These are phyloP conservation scores for Mastigias papua DNA, from an alignment of 30 jellyfish, hydroid and myxozoan species.

Conservation along the genomic window DNA sequence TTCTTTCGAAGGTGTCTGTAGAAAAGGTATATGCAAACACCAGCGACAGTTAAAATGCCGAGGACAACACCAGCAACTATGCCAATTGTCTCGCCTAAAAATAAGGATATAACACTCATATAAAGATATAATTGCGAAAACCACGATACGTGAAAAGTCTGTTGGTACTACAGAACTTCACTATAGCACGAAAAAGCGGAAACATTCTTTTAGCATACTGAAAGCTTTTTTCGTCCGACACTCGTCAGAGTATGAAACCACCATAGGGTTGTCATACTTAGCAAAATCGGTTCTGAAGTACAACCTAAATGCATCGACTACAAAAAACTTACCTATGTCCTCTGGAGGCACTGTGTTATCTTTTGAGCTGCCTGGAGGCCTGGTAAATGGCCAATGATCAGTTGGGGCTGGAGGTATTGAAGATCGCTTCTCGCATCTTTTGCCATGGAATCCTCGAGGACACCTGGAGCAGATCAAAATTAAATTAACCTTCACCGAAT, in stretches of 20 bases:
- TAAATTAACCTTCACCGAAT: too few species aligned
- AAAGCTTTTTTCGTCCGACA: too few species aligned
- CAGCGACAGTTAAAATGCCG: conserved; percentile 65
- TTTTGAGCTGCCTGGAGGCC: not conserved
- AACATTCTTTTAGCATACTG: too few species aligned
- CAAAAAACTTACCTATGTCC: conserved; percentile 25
- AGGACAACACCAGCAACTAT: conserved; percentile 77
- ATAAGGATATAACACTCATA: not conserved
- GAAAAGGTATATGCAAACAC: conserved; percentile 48
- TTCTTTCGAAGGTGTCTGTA: conserved; percentile 64
- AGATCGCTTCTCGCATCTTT: conserved; percentile 66
- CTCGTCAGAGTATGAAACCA: too few species aligned
- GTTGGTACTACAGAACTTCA: too few species aligned
- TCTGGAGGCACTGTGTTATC: conserved; percentile 2
- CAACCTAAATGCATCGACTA: not conserved
- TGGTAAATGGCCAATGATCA: not conserved
- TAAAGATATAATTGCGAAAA: not conserved
- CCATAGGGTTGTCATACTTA: too few species aligned
- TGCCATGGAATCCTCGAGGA: conserved; percentile 76
- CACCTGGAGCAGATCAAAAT: conserved; percentile 49
- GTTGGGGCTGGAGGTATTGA: conserved; percentile 6
- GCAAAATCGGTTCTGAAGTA: too few species aligned
- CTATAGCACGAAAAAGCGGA: too few species aligned
- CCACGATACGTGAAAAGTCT: too few species aligned
- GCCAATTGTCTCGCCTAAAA: conserved; percentile 75